Evolutionary conservation across 2,888 invertebrate species (phyloP).

Genomic region (Odontocerum albicorne): DNA sequence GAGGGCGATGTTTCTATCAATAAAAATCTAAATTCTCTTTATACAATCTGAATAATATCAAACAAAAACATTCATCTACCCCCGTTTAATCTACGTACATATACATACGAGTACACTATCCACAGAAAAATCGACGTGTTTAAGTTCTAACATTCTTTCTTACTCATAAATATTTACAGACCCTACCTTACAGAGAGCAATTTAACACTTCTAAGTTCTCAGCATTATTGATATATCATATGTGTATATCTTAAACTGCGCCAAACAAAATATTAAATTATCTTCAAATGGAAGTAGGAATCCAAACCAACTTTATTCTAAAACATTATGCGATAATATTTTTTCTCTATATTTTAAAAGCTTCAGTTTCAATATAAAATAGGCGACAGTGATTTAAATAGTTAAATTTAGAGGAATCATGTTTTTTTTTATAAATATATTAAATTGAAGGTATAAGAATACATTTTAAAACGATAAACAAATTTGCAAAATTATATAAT

Average conservation of each 20-base stretch:
- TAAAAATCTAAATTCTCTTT: constrained; percentile 21
- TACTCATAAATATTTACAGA: constrained; percentile 33
- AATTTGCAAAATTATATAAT: constrained; percentile 10
- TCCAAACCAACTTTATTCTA: constrained; percentile 18
- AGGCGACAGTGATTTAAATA: constrained; percentile 7
- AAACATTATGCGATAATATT: constrained; percentile 10
- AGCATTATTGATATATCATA: constrained; percentile 10
- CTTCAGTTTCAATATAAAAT: constrained; percentile 7
- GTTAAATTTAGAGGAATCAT: constrained; percentile 18
- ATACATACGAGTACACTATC: constrained; percentile 47
- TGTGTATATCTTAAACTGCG: constrained; percentile 1
- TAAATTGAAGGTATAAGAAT: constrained; percentile 14
- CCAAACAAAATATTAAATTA: constrained; percentile 7
- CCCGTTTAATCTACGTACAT: constrained; percentile 35
- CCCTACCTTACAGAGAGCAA: constrained; percentile 16
- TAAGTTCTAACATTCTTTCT: constrained; percentile 17
- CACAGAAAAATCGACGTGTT: constrained; percentile 43
- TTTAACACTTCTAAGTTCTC: constrained; percentile 11
- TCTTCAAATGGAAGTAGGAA: constrained; percentile 22
- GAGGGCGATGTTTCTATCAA: constrained; percentile 32
- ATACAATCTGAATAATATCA: constrained; percentile 20
- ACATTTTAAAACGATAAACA: constrained; percentile 14
- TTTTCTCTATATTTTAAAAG: constrained; percentile 8
- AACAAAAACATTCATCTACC: constrained; percentile 30
- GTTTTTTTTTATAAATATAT: constrained; percentile 8